Percentiles rank a stretch among this genome's conserved stretches.
These are phyloP conservation scores for Drosophila parthenogenetica DNA, from an alignment of 2,888 invertebrate species.

Conservation along the genomic window DNA sequence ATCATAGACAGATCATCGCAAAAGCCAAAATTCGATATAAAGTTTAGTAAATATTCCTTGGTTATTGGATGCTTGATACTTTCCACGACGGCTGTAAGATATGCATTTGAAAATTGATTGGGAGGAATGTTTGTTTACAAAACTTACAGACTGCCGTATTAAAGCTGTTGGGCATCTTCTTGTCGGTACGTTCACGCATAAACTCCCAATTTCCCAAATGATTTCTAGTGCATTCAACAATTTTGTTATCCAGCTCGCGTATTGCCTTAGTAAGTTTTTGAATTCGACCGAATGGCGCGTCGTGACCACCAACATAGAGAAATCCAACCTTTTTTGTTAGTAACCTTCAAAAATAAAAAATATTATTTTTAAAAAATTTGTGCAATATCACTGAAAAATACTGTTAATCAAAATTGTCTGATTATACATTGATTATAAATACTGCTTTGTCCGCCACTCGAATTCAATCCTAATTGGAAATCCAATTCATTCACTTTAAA, in stretches of 20 bases:
- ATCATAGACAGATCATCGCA: slow-evolving; percentile 89
- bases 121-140: slow-evolving; percentile 49
- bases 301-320: slow-evolving; percentile 91
- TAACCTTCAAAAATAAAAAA: slow-evolving; percentile 86
- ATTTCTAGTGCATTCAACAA: slow-evolving; percentile 96
- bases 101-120: background rate
- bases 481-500: too few species aligned
- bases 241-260: slow-evolving; percentile 94
- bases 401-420: too few species aligned
- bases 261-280: slow-evolving; percentile 93
- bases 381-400: background rate
- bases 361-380: background rate
- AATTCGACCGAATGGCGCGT: slow-evolving; percentile 88
- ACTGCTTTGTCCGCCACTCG: too few species aligned
- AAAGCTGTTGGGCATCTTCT: slow-evolving; percentile 96
- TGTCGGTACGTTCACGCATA: slow-evolving; percentile 98
- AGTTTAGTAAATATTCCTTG: slow-evolving; percentile 91
- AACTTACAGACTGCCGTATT: slow-evolving; percentile 89
- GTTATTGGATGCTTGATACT: slow-evolving; percentile 95
- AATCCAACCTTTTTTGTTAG: slow-evolving; percentile 89
- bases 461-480: too few species aligned
- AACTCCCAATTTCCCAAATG: slow-evolving; percentile 92
- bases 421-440: too few species aligned
- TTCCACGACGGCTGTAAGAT: slow-evolving; percentile 90
- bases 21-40: slow-evolving; percentile 89